Evolutionary conservation across 2,888 invertebrate species (phyloP), one percentile per base, ranked within the genome.

Genomic region (Spodoptera picta): DNA sequence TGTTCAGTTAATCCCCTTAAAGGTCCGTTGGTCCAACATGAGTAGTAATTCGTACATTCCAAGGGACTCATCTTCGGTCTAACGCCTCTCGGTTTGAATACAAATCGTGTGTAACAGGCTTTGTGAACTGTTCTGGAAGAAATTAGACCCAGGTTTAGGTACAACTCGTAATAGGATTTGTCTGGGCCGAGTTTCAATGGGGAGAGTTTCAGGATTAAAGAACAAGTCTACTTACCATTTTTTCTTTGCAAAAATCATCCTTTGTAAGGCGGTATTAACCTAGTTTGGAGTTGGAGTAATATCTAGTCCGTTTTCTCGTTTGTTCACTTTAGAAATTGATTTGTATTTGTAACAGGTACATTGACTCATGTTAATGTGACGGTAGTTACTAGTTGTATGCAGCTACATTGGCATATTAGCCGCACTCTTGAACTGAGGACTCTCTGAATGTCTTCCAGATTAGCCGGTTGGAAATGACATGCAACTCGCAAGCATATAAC

Each of bases 1-100:
- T 84, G 87, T 80, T 60, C 73, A 62, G 64, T 60, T 85, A 85
- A 85, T 84, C 85, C 80, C 63, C 50, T 51, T 59, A 44, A 64
- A 79, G 77, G 77, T 69, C 71, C 69, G 60, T 50, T 66, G 55
- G 70, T 63, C 77, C 56, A 58, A 68, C 77, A 68, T 41, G 70
- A 57, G 42, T 64, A 57, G 64, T 50, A 59, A 68, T 65, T 65
- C 65, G 73, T 73, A 68, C 60, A 67, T 62, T 72, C 50, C 43
- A 46, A 57, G 72, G 50, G 73, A 56, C 75, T 73, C 68, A 80
- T 76, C 78, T 74, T 73, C 76, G 76, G 73, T 73, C 81, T 80
- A 75, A 77, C 77, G 69, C 69, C 51, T 67, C 56, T n/a, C 63
- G 67, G 61, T 74, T 71, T 71, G 78, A 78, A 78, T 78, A 79